A percentile compares a stretch with the other conserved stretches of the same genome.
Conservation (phyloP, 2,888 invertebrate species). For the Gandaritis pyraliata region DNA sequence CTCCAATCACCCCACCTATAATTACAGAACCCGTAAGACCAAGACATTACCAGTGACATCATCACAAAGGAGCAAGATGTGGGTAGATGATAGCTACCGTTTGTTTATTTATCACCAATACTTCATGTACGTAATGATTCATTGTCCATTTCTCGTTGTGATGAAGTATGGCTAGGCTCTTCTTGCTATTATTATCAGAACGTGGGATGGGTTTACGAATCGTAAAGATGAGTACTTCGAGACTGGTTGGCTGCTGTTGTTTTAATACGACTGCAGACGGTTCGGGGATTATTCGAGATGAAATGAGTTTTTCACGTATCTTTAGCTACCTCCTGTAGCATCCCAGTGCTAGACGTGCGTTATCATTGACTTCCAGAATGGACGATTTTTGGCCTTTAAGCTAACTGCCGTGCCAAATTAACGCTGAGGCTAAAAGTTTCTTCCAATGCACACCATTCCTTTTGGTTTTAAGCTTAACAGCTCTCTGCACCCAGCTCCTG, state of each 20-base stretch:
- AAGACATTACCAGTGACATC: background rate
- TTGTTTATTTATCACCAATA: constrained; percentile 11
- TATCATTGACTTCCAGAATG: too few relatives aligned
- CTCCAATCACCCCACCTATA: too few relatives aligned
- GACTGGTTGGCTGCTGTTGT: constrained; percentile 15
- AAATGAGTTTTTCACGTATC: too few relatives aligned
- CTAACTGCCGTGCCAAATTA: too few relatives aligned
- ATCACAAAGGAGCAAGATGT: background rate
- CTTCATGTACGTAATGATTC: constrained; percentile 13
- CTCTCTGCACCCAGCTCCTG: too few relatives aligned
- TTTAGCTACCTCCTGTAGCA: too few relatives aligned
- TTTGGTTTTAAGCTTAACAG: too few relatives aligned
- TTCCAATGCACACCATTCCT: too few relatives aligned
- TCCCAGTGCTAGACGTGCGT: too few relatives aligned
- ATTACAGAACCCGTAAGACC: too few relatives aligned
- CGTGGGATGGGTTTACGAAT: constrained; percentile 13
- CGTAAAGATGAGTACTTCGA: constrained; percentile 6
- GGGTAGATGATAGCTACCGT: constrained; percentile 13
- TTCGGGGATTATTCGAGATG: background rate
- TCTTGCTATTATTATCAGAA: constrained; percentile 18
- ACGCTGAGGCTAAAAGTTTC: too few relatives aligned
- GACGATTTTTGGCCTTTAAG: too few relatives aligned
- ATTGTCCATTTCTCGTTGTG: constrained; percentile 20
- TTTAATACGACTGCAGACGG: background rate
- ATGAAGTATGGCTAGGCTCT: constrained; percentile 15